These are phyloP conservation scores for Leucophenga maculata DNA, from an alignment of 2,888 invertebrate species.

Conservation along the genomic window DNA sequence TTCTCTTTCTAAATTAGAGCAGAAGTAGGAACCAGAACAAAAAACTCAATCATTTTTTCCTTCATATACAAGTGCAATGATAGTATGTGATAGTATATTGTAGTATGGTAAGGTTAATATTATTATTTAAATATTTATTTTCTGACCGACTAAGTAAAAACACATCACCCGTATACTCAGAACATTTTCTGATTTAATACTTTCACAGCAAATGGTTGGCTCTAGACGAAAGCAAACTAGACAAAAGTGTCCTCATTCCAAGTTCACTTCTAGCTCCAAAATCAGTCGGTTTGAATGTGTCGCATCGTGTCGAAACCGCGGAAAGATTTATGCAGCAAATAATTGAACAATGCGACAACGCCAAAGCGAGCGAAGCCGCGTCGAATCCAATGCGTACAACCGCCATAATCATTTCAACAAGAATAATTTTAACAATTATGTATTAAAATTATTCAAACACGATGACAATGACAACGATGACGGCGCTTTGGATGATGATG, in stretches of 20 bases:
- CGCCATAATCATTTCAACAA: conserved; percentile 67
- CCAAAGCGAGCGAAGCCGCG: conserved; percentile 27
- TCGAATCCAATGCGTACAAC: conserved; percentile 45
- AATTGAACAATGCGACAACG: conserved; percentile 46
- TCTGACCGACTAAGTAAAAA: too few relatives aligned
- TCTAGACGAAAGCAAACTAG: not conserved
- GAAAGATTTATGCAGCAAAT: conserved; percentile 65
- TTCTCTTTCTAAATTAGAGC: too few relatives aligned
- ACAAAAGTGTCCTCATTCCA: not conserved
- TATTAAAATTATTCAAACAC: conserved; percentile 59
- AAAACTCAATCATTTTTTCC: too few relatives aligned
- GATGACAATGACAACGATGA: conserved; percentile 53
- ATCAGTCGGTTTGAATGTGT: conserved; percentile 23
- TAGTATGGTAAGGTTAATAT: too few relatives aligned
- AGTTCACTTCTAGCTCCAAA: not conserved
- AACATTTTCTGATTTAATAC: too few relatives aligned
- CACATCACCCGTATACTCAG: too few relatives aligned
- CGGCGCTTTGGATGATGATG: conserved; percentile 9
- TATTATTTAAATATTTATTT: too few relatives aligned
- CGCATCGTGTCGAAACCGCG: conserved; percentile 60
- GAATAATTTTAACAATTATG: conserved; percentile 67
- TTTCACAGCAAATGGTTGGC: not conserved
- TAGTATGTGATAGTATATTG: too few relatives aligned
- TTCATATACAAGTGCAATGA: too few relatives aligned
- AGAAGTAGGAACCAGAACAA: too few relatives aligned